Conservation (phyloP, 2,797 vertebrate genomes). For the Lophotriccus pileatus region DNA sequence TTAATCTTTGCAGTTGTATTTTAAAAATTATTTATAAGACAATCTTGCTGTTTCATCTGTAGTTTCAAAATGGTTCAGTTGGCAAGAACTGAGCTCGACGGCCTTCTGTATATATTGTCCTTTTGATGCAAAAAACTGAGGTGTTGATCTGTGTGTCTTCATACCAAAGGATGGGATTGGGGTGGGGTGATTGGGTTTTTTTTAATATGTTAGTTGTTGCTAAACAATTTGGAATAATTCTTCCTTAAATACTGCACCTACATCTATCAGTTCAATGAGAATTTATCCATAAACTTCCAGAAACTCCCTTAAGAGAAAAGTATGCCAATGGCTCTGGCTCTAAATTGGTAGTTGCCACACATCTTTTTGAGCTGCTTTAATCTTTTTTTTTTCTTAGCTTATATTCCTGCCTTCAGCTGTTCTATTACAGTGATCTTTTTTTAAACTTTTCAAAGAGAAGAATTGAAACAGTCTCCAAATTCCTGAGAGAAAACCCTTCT, state of each 20-base stretch:
- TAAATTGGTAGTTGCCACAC: not conserved
- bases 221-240: not conserved
- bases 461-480: not conserved
- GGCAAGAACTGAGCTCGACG: not conserved
- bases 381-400: not conserved
- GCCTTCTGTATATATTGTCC: not conserved
- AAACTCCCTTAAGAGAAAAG: not conserved
- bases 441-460: not conserved
- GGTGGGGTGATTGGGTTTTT: rapidly evolving
- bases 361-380: not conserved
- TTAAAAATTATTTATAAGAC: not conserved
- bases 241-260: not conserved
- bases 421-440: not conserved
- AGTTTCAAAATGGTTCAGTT: not conserved
- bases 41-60: not conserved
- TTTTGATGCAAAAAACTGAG: not conserved
- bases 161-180: not conserved
- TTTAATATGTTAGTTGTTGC: not conserved
- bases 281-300: not conserved
- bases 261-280: not conserved
- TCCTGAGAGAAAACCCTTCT: not conserved
- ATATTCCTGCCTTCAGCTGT: not conserved
- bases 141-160: not conserved
- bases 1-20: not conserved
- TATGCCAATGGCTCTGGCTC: no score